These are phyloP conservation scores for Hemibagrus guttatus DNA, from an alignment of 2,797 vertebrate genomes.

Conservation along the genomic window DNA sequence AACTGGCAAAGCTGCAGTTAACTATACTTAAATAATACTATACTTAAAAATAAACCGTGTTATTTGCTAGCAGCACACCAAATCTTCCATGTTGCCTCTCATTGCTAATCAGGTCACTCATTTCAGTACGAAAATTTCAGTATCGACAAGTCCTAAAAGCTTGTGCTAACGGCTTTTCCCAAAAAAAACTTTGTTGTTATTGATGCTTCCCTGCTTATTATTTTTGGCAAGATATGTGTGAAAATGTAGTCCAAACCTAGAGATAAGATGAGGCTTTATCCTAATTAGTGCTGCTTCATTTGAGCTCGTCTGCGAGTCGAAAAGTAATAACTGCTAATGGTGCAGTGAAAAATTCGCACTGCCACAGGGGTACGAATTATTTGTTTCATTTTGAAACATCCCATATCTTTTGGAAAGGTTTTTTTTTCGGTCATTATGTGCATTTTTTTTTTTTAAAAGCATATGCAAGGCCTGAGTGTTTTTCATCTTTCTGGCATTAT, in stretches of 20 bases:
- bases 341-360: constrained; percentile 1
- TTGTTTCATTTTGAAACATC: not conserved
- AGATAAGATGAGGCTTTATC: not conserved
- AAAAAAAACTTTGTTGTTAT: too few species aligned
- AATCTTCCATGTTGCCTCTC: not conserved
- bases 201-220: not conserved
- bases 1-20: not conserved
- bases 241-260: not conserved
- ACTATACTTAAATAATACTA: too few species aligned
- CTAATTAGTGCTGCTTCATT: not conserved
- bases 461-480: not conserved
- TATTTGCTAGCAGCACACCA: not conserved
- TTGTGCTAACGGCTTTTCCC: too few species aligned
- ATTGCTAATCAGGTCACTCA: not conserved
- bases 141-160: not conserved
- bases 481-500: not conserved
- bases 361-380: not conserved
- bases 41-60: not conserved
- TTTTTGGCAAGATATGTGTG: not conserved
- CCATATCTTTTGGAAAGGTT: not conserved
- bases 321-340: not conserved
- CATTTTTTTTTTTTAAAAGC: not conserved
- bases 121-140: not conserved
- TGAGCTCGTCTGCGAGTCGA: not conserved
- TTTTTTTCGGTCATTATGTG: not conserved